These are phyloP conservation scores for Cryptotis parvus DNA, from an alignment of 2,113 vertebrate genomes.

Conservation along the genomic window DNA sequence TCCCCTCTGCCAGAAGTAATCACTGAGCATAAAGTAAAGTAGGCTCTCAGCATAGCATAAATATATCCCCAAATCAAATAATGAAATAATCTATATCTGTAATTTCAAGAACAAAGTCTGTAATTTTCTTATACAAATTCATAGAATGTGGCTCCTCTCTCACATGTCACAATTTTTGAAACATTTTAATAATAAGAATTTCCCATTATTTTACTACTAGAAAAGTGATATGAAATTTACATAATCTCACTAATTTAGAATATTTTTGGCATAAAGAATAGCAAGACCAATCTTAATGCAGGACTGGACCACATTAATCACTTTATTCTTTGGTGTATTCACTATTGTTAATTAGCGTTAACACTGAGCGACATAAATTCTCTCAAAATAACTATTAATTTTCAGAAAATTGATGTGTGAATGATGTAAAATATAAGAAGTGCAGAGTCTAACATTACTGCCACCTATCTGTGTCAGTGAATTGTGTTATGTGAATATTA, in stretches of 20 bases:
- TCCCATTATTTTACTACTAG: not conserved
- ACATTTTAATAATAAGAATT: not conserved
- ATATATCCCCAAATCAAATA: no score
- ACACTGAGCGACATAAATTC: not conserved
- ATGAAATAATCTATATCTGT: not conserved
- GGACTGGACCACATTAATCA: not conserved
- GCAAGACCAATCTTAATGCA: not conserved
- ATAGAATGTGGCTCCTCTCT: not conserved
- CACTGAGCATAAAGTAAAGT: no score
- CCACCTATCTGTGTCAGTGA: not conserved
- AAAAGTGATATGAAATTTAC: not conserved
- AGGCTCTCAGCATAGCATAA: no score
- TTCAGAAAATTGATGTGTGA: not conserved
- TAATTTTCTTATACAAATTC: not conserved
- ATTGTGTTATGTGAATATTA: slow-evolving; percentile 1
- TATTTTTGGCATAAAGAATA: not conserved
- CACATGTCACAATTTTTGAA: not conserved
- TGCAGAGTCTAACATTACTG: not conserved
- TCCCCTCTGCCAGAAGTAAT: no score
- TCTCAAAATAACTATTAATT: slow-evolving; percentile 31
- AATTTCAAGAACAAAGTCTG: not conserved
- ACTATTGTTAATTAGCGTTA: not conserved
- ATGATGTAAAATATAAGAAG: not conserved
- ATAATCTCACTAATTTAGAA: not conserved
- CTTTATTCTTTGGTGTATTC: not conserved